Percentiles rank a stretch among this genome's conserved stretches.
Conservation (phyloP, 2,113 vertebrate genomes). For the Rhea americana region DNA sequence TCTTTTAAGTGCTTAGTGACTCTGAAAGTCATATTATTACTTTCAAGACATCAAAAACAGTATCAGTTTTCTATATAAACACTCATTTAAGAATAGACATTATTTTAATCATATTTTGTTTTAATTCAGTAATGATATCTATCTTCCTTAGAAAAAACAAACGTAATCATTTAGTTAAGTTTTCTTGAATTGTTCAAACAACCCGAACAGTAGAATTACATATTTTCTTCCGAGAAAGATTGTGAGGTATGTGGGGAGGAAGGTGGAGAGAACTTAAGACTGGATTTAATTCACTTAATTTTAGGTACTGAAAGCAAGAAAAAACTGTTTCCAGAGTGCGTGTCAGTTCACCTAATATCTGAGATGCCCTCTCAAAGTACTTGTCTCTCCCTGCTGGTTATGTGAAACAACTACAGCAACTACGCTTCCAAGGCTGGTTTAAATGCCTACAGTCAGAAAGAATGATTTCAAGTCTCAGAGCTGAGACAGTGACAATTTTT, state of each 20-base stretch:
- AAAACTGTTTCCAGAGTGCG: background rate
- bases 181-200: background rate
- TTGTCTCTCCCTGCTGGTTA: background rate
- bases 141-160: background rate
- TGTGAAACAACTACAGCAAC: background rate
- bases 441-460: background rate
- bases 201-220: rapidly evolving
- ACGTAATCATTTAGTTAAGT: background rate
- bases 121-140: too few species aligned
- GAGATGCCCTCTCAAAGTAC: background rate
- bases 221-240: background rate
- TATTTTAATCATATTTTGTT: background rate
- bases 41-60: background rate
- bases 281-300: background rate
- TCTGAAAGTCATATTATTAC: background rate
- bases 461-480: background rate
- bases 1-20: background rate
- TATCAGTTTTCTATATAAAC: background rate
- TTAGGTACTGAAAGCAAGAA: background rate
- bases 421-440: background rate
- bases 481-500: background rate
- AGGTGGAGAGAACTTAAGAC: background rate
- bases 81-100: background rate
- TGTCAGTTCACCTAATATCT: background rate
- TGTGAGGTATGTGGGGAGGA: background rate